Base-by-base conservation (phyloP, 2,797 vertebrate species). In the Dendrocincla fuliginosa region DNA sequence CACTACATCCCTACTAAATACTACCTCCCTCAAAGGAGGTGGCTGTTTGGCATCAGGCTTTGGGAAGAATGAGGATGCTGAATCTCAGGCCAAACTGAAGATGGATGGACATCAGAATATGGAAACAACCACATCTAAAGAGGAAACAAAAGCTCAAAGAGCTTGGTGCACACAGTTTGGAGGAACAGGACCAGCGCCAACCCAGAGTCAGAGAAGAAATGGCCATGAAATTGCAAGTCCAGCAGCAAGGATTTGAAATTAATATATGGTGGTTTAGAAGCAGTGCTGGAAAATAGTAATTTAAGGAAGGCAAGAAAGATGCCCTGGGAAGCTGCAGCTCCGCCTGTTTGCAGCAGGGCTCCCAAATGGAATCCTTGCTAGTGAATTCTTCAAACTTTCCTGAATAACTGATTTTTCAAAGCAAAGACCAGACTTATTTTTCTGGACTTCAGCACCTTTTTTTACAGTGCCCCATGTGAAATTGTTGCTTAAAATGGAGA, bases 161-260 rank as follows among this genome's bases (percentile, higher is more conserved):
- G 15, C 27, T n/a, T 11, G 3, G 20, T 32, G 13, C 25, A 5
- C 14, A 19, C 59, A 59, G 30, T 73, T 10, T 44, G 59, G 30
- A 76, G 73, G 32, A 81, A 52, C 56, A 24, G 46, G 50, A 49
- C 24, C 46, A 74, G 37, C 60, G 90, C 70, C 64, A 81, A 13
- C 47, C 16, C 55, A 32, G 73, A 64, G 56, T 2, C 13, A 46
- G 46, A 50, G 64, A 68, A 84, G 63, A 91, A 80, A 64, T 5
- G 22, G 17, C 32, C 64, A 47, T 60, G 41, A 84, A 95, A 77
- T 47, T 69, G 65, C 69, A 84, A 47, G 56, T 69, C 71, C 60
- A 81, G 52, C 79, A 89, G 55, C 50, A 90, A 84, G 37, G 25
- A 47, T 74, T 35, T 78, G 69, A 84, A 92, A 73, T 87, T 37